Base-by-base conservation (phyloP, 2,797 vertebrate species). In the Cossypha caffra region DNA sequence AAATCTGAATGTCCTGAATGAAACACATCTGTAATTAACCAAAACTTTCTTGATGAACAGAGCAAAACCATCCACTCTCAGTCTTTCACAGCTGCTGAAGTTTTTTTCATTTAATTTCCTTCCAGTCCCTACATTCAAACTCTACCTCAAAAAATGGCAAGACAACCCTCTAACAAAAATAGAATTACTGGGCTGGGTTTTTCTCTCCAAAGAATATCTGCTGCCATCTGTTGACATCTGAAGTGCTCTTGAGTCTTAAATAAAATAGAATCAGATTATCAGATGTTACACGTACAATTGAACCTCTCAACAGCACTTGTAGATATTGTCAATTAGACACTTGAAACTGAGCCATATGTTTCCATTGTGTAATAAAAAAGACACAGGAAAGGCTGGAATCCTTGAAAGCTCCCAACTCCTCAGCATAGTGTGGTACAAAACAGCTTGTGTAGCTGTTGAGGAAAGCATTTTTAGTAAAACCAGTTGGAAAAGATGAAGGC, bases 141-240 rank as follows among this genome's bases (percentile, higher is more conserved):
- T 59, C 48, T 43, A 11, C 42, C 76, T 89, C 52, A 75, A 29
- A 25, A 78, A 75, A 62, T 6, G 13, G 26, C 61, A 78, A 80
- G 45, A 42, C 16, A 68, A 13, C 16, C 3, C 23, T 75, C 35
- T 54, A 47, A 75, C 81, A 84, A 12, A 57, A 71, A 43, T 6
- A 67, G 19, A 72, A 74, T 82, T 68, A 63, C 67, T 62, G 13
- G 21, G 13, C 31, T 68, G 33, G 14, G 8, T 1, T 73, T 58
- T 79, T 93, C 89, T 19, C 86, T 94, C 66, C 57, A 29, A 92
- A 96, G 87, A 78, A 88, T 93, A 94, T 96, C 80, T 97, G 89
- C 93, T 97, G 96, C 97, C 96, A 96, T 97, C 96, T 97, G 96
- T 97, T 96, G 96, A 96, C 72, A 96, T 95, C 79, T 83, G 74